phyloP scores from a whole-genome alignment of 2,797 vertebrate species.

The Amblyopsis hoosieri region DNA sequence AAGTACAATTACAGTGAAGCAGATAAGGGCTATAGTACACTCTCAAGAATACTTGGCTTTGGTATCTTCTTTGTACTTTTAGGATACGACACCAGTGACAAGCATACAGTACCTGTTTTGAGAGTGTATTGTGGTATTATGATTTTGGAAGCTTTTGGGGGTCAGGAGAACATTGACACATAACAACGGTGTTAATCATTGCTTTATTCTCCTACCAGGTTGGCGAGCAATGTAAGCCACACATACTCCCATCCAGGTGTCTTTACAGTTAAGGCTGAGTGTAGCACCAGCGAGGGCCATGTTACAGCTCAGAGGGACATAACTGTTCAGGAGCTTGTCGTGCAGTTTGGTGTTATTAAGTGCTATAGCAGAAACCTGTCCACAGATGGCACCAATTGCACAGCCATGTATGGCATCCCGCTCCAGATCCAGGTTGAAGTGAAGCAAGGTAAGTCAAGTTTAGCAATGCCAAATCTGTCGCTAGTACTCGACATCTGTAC shows the following conservation, averaged over 20 bases:
- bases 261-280: slow-evolving; percentile 87
- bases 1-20: no score
- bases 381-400: slow-evolving; percentile 76
- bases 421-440: slow-evolving; percentile 84
- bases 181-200: not conserved
- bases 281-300: slow-evolving; percentile 90
- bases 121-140: no score
- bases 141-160: no score
- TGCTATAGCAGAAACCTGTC: slow-evolving; percentile 79
- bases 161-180: no score
- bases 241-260: slow-evolving; percentile 82
- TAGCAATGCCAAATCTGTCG: not conserved
- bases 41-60: no score
- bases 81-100: no score
- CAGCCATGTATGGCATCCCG: slow-evolving; percentile 56
- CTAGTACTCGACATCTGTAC: not conserved
- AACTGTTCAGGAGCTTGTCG: slow-evolving; percentile 77
- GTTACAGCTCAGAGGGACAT: slow-evolving; percentile 85
- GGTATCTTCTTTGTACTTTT: no score
- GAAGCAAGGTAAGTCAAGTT: slow-evolving; percentile 74
- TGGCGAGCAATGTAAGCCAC: slow-evolving; percentile 81
- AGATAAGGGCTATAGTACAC: no score
- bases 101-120: no score
- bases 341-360: slow-evolving; percentile 69
- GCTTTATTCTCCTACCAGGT: slow-evolving; percentile 54